Evolutionary conservation across 2,888 invertebrate species (phyloP).

Genomic region (Drosophila differens): DNA sequence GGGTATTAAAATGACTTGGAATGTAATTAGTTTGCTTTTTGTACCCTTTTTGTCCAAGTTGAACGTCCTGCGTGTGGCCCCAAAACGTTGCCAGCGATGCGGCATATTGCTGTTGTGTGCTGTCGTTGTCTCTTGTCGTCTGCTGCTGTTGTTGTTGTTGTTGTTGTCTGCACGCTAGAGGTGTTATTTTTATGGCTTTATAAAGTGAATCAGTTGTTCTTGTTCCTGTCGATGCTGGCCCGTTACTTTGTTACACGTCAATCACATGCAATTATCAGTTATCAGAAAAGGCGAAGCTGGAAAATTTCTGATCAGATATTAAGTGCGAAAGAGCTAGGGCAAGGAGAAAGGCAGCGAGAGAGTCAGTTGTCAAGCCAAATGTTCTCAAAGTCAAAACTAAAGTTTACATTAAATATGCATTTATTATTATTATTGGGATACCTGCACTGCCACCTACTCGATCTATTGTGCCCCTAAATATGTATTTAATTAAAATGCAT

Average conservation of each 20-base stretch:
- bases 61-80: conserved; percentile 72
- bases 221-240: conserved; percentile 23
- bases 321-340: background rate
- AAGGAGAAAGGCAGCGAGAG: background rate
- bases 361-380: background rate
- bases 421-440: no score
- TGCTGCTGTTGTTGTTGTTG: conserved; percentile 20
- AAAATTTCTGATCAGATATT: conserved; percentile 12
- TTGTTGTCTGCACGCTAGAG: conserved; percentile 48
- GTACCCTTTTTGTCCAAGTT: conserved; percentile 50
- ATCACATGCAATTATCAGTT: conserved; percentile 49
- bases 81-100: conserved; percentile 51
- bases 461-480: background rate
- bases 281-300: conserved; percentile 20
- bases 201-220: conserved; percentile 59
- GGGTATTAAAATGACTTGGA: conserved; percentile 78
- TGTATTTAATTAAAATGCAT: conserved; percentile 2
- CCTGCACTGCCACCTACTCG: no score
- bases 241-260: conserved; percentile 60
- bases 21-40: conserved; percentile 78
- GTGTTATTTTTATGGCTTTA: conserved; percentile 80
- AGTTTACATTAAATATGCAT: background rate
- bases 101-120: conserved; percentile 34
- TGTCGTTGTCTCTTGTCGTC: conserved; percentile 10
- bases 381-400: conserved; percentile 4